Conservation (phyloP, 2,888 invertebrate genomes). For the Chouioia cunea region DNA sequence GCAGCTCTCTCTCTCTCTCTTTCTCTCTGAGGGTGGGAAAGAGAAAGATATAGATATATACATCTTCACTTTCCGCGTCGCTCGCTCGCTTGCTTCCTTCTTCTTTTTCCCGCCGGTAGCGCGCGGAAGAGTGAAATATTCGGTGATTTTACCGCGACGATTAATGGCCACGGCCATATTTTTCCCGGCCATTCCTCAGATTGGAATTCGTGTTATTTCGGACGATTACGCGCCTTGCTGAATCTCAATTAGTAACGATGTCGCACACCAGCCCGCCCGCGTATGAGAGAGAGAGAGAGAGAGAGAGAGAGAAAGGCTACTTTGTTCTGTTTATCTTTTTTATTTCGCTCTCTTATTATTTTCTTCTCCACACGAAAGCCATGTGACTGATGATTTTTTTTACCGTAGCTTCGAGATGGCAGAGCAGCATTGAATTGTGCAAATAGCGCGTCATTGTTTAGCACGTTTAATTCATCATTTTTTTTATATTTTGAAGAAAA, state of each 20-base stretch:
- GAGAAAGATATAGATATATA: conserved; percentile 40
- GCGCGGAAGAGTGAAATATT: conserved; percentile 64
- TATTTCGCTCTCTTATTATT: too few species aligned
- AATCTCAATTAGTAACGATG: conserved; percentile 65
- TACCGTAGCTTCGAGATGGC: background rate
- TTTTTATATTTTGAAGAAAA: background rate
- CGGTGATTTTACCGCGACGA: conserved; percentile 64
- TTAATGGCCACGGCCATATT: conserved; percentile 60
- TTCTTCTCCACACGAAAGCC: too few species aligned
- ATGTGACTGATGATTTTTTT: conserved; percentile 31
- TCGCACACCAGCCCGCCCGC: too few species aligned
- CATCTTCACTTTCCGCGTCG: conserved; percentile 26
- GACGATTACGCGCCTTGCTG: conserved; percentile 64
- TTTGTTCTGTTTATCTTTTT: too few species aligned
- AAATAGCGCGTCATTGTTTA: background rate
- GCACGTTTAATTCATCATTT: background rate
- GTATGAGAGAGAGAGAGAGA: too few species aligned
- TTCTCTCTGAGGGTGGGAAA: conserved; percentile 52
- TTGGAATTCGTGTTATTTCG: conserved; percentile 67
- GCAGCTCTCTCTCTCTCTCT: conserved; percentile 51
- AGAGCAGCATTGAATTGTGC: background rate
- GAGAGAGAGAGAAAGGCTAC: too few species aligned
- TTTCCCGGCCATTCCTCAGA: conserved; percentile 60
- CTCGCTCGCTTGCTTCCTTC: conserved; percentile 34
- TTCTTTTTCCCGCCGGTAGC: conserved; percentile 45